Evolutionary conservation across 2,888 invertebrate genomes (phyloP).

Genomic region (Drosophila algonquin): DNA sequence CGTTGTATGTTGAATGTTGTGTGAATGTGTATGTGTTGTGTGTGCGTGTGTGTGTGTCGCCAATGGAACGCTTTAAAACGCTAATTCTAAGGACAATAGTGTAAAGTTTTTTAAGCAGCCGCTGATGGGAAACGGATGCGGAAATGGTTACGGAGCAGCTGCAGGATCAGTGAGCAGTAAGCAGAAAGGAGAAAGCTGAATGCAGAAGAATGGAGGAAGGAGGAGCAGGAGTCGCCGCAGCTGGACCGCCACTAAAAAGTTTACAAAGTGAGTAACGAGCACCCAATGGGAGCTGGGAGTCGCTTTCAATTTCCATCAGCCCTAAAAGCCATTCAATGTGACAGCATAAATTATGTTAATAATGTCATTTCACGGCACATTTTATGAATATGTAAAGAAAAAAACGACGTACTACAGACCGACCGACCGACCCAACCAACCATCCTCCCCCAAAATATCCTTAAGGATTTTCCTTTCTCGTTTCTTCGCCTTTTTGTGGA

Average conservation of each 20-base stretch:
- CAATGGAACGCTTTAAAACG: constrained; percentile 55
- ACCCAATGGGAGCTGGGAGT: constrained; percentile 3
- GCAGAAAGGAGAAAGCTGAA: background rate
- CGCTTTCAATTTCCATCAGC: constrained; percentile 70
- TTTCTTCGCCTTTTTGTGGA: background rate
- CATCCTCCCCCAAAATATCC: constrained; percentile 8
- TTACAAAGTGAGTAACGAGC: constrained; percentile 69
- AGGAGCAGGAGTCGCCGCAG: constrained; percentile 48
- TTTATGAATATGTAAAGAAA: constrained; percentile 80
- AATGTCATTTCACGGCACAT: constrained; percentile 77
- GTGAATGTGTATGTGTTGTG: constrained; percentile 25
- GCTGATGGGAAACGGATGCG: constrained; percentile 25
- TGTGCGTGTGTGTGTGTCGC: constrained; percentile 34
- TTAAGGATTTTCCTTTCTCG: constrained; percentile 12
- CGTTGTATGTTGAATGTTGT: constrained; percentile 9
- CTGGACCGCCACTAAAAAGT: constrained; percentile 66
- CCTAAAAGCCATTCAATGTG: constrained; percentile 78
- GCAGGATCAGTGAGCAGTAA: constrained; percentile 33
- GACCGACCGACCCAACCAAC: background rate
- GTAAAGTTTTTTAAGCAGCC: constrained; percentile 54
- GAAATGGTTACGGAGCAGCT: constrained; percentile 19
- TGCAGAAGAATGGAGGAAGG: constrained; percentile 21
- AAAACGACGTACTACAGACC: constrained; percentile 22
- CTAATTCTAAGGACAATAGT: constrained; percentile 74
- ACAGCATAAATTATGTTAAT: constrained; percentile 84